Percentiles rank a stretch among this genome's conserved stretches.
These are phyloP conservation scores for Neostethus bicornis DNA, from an alignment of 2,797 vertebrate species.

Conservation along the genomic window DNA sequence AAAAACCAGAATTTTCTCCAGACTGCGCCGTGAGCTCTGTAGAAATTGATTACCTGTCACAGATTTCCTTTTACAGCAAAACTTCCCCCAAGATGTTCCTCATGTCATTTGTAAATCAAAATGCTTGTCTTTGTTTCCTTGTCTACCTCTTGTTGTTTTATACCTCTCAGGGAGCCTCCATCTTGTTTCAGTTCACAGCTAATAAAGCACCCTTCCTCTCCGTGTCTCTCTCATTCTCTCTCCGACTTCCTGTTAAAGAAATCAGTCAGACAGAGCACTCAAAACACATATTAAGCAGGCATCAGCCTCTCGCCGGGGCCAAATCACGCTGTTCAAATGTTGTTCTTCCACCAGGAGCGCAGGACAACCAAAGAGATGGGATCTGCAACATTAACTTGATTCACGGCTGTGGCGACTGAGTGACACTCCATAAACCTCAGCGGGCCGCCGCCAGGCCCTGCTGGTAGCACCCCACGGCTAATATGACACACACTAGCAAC, in stretches of 20 bases:
- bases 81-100: not conserved
- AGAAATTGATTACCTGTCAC: conserved; percentile 18
- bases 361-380: conserved; percentile 79
- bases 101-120: conserved; percentile 37
- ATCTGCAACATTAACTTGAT: conserved; percentile 84
- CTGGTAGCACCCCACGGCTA: conserved; percentile 73
- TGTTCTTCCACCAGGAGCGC: conserved; percentile 79
- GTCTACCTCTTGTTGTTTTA: conserved; percentile 52
- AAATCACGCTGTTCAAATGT: conserved; percentile 84
- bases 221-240: conserved; percentile 43
- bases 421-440: conserved; percentile 83
- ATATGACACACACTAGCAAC: conserved; percentile 71
- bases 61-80: conserved; percentile 13
- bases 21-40: not conserved
- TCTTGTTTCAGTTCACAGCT: conserved; percentile 76
- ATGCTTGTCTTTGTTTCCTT: conserved; percentile 31
- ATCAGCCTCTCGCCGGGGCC: conserved; percentile 77
- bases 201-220: conserved; percentile 68
- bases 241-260: conserved; percentile 73
- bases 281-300: conserved; percentile 83
- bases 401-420: conserved; percentile 76
- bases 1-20: not conserved
- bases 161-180: conserved; percentile 72
- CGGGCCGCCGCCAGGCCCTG: conserved; percentile 64
- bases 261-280: conserved; percentile 79